Evolutionary conservation across 2,888 invertebrate genomes (phyloP).

Genomic region (Pedicia rivosa): DNA sequence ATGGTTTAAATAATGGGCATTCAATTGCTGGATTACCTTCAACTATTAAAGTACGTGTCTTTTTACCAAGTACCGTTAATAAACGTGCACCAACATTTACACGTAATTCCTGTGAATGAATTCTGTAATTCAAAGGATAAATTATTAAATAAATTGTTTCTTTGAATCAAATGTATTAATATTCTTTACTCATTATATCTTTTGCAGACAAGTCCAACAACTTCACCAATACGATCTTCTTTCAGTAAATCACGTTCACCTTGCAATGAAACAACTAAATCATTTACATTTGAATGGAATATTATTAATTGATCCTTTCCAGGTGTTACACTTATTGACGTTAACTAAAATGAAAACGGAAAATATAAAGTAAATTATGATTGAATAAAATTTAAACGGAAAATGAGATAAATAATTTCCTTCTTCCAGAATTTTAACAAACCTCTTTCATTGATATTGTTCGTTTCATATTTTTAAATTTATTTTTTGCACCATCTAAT

Average conservation of each 20-base stretch:
- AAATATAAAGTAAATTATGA: constrained; percentile 9
- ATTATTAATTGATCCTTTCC: constrained; percentile 76
- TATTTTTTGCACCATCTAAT: constrained; percentile 54
- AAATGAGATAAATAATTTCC: no score
- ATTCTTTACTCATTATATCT: constrained; percentile 51
- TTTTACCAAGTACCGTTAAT: constrained; percentile 73
- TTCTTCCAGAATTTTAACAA: no score
- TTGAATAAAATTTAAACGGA: constrained; percentile 3
- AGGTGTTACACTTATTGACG: constrained; percentile 71
- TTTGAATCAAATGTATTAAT: constrained; percentile 1
- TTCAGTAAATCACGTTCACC: constrained; percentile 24
- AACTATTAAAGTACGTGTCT: constrained; percentile 34
- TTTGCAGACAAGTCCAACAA: constrained; percentile 65
- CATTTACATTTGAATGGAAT: constrained; percentile 77
- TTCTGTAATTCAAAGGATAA: constrained; percentile 33
- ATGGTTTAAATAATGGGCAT: constrained; percentile 25
- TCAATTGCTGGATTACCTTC: constrained; percentile 26
- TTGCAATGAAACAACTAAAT: constrained; percentile 67
- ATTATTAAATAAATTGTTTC: constrained; percentile 5
- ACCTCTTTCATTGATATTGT: constrained; percentile 67
- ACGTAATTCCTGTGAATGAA: constrained; percentile 49
- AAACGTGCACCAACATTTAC: constrained; percentile 59
- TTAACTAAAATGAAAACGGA: constrained; percentile 38
- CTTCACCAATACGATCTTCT: constrained; percentile 73
- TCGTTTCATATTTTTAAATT: constrained; percentile 76